Conservation (phyloP, 2,797 vertebrate species). For the Myotis findleyi region DNA sequence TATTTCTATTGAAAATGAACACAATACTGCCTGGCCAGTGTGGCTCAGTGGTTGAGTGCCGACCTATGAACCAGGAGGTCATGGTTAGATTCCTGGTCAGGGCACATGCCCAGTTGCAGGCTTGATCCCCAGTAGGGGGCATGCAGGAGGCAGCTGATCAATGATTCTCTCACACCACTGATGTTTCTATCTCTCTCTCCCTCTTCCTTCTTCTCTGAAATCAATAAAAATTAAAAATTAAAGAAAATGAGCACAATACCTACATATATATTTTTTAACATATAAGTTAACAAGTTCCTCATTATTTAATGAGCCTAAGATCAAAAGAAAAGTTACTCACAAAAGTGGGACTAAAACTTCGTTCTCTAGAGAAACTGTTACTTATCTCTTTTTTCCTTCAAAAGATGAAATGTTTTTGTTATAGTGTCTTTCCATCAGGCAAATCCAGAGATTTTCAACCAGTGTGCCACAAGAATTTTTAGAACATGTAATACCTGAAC, state of each 20-base stretch:
- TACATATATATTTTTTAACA: not conserved
- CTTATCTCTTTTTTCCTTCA: conserved; percentile 8
- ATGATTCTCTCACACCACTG: no score
- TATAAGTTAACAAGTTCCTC: not conserved
- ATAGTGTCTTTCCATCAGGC: not conserved
- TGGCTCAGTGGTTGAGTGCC: no score
- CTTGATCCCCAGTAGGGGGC: no score
- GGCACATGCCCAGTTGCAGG: no score
- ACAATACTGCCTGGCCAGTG: not conserved
- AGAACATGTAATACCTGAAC: not conserved
- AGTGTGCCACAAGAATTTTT: not conserved
- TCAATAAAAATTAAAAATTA: no score
- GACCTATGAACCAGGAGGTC: no score
- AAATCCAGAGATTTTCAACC: not conserved
- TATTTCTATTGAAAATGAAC: not conserved
- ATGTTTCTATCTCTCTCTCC: no score
- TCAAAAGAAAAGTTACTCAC: conserved; percentile 51
- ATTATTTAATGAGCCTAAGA: conserved; percentile 42
- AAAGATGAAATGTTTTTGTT: not conserved
- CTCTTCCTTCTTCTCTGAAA: no score
- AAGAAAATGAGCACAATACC: no score
- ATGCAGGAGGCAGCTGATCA: no score
- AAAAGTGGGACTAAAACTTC: not conserved
- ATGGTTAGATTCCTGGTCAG: no score
- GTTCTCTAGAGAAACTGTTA: conserved; percentile 5